Percentiles rank a stretch among this genome's conserved stretches.
Evolutionary conservation across 1,140 invertebrate genomes (phyloP).

Genomic region (Phthorimaea operculella): DNA sequence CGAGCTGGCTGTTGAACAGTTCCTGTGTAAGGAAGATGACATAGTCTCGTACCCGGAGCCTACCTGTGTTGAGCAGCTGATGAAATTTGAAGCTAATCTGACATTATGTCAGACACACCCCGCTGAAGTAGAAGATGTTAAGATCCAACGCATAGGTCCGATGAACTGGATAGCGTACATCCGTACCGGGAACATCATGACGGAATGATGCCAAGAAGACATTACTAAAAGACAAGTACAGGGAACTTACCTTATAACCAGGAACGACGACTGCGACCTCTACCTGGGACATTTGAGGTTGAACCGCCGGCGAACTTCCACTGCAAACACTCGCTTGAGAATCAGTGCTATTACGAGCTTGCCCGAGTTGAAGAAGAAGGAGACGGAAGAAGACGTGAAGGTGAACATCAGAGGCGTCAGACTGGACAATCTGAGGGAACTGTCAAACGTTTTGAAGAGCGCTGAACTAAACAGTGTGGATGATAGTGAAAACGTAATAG

Average conservation of each 20-base stretch:
- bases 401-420: not conserved
- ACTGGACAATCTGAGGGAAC: not conserved
- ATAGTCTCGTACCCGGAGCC: not conserved
- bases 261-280: not conserved
- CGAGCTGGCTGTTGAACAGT: not conserved
- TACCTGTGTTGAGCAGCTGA: not conserved
- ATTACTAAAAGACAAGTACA: not conserved
- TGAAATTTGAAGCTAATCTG: not conserved
- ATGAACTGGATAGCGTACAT: not conserved
- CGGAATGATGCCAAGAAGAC: not conserved
- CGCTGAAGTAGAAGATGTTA: not conserved
- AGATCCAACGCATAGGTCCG: not conserved
- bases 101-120: not conserved
- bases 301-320: not conserved
- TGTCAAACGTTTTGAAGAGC: not conserved
- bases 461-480: not conserved
- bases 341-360: not conserved
- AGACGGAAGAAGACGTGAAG: not conserved
- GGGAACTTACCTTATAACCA: slow-evolving; percentile 1
- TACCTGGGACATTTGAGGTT: not conserved
- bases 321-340: not conserved
- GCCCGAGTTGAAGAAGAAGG: not conserved
- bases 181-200: not conserved
- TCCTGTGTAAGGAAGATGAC: not conserved
- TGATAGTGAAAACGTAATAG: not conserved